These are phyloP conservation scores for Hirundichthys speculiger DNA, from an alignment of 2,113 vertebrate species.

Conservation along the genomic window DNA sequence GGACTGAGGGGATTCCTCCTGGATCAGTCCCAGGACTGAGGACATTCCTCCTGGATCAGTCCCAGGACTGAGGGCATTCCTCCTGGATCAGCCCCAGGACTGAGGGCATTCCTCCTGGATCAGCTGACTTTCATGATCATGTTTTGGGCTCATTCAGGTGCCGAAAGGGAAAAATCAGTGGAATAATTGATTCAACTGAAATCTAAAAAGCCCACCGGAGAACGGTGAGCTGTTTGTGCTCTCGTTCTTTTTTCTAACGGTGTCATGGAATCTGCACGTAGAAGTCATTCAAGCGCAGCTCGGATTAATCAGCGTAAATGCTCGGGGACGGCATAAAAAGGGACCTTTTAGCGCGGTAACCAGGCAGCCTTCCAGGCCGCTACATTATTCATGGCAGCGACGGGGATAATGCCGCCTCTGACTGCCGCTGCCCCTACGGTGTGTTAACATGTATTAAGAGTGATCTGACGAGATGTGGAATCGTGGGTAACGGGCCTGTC, in stretches of 20 bases:
- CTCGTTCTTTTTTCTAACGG: constrained; percentile 29
- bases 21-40: too few relatives aligned
- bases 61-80: too few relatives aligned
- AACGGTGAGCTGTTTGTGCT: constrained; percentile 59
- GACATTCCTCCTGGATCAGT: too few relatives aligned
- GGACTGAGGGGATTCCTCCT: too few relatives aligned
- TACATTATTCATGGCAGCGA: constrained; percentile 75
- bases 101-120: constrained; percentile 29
- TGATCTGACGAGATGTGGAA: constrained; percentile 74
- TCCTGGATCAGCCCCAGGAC: too few relatives aligned
- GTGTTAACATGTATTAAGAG: constrained; percentile 74
- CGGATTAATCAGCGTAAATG: constrained; percentile 60
- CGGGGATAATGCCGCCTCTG: constrained; percentile 70
- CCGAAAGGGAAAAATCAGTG: constrained; percentile 26
- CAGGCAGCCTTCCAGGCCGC: constrained; percentile 56
- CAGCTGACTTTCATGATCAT: constrained; percentile 24
- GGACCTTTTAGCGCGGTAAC: constrained; percentile 66
- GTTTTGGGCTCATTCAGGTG: constrained; percentile 48
- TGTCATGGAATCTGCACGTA: constrained; percentile 41
- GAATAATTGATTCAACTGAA: constrained; percentile 66
- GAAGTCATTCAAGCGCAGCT: constrained; percentile 47
- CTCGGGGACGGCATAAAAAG: constrained; percentile 47
- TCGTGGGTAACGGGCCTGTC: constrained; percentile 62
- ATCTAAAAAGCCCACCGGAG: constrained; percentile 57
- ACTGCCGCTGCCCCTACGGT: constrained; percentile 70